Conservation (phyloP, 2,797 vertebrate species). For the Decapterus maruadsi region DNA sequence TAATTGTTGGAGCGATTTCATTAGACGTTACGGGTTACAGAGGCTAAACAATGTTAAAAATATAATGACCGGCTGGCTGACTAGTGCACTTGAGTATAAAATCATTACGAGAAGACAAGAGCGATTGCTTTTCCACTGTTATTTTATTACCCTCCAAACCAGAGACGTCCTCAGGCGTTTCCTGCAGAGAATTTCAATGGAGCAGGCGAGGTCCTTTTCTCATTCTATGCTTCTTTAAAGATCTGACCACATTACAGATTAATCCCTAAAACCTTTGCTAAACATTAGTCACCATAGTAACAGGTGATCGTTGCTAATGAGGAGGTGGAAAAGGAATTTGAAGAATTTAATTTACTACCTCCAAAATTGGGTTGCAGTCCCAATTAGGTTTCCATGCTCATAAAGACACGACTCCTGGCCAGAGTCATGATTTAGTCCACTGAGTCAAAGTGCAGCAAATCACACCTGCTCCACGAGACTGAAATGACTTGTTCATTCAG, state of each 20-base stretch:
- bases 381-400: slow-evolving; percentile 1
- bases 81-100: slow-evolving; percentile 9
- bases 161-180: slow-evolving; percentile 24
- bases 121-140: neutral
- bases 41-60: slow-evolving; percentile 8
- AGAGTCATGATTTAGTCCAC: slow-evolving; percentile 18
- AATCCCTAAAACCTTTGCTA: slow-evolving; percentile 1
- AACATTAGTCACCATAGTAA: slow-evolving; percentile 28
- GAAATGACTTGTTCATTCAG: slow-evolving; percentile 17
- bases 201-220: neutral
- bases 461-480: neutral
- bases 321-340: slow-evolving; percentile 12
- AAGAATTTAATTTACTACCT: slow-evolving; percentile 52
- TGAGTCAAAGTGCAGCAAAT: slow-evolving; percentile 9
- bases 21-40: slow-evolving; percentile 14
- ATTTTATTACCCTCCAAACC: slow-evolving; percentile 31
- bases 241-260: neutral
- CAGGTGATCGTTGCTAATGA: slow-evolving; percentile 29
- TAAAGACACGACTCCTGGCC: neutral
- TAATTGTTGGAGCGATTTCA: neutral
- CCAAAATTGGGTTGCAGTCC: slow-evolving; percentile 41
- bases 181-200: slow-evolving; percentile 25
- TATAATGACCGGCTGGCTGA: slow-evolving; percentile 10
- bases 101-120: slow-evolving; percentile 16
- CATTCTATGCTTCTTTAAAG: slow-evolving; percentile 12